Percentiles rank a stretch among this genome's conserved stretches.
These are phyloP conservation scores for Haliclona indistincta DNA, from an alignment of 37 sponge, comb jelly and placozoan species.

Conservation along the genomic window DNA sequence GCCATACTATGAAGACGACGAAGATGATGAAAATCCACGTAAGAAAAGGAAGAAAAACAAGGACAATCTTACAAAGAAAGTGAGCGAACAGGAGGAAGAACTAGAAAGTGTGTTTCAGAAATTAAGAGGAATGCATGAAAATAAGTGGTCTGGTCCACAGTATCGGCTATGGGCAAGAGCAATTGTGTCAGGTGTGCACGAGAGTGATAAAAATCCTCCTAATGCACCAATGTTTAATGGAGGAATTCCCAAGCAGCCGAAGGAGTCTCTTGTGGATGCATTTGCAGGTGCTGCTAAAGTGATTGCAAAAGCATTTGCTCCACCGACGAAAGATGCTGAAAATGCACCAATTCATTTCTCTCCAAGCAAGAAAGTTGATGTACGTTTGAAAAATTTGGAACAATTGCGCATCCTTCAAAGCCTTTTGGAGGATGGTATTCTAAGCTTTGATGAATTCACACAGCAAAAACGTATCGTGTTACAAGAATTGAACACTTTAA, in stretches of 20 bases:
- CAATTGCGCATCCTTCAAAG: constrained; percentile 35
- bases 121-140: constrained; percentile 20
- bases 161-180: no score
- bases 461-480: constrained; percentile 28
- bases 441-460: constrained; percentile 14
- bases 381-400: constrained; percentile 41
- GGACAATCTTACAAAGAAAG: not conserved
- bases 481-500: no score
- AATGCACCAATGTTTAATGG: constrained; percentile 25
- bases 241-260: constrained; percentile 6
- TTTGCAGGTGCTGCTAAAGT: constrained; percentile 1
- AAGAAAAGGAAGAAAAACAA: constrained; percentile 10
- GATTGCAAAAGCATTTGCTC: constrained; percentile 14
- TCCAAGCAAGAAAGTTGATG: constrained; percentile 25
- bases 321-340: not conserved
- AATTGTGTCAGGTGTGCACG: constrained; percentile 13
- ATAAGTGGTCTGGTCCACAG: constrained; percentile 23
- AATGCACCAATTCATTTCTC: constrained; percentile 5
- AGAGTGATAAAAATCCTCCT: constrained; percentile 16
- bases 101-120: constrained; percentile 12
- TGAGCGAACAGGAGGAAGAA: constrained; percentile 10
- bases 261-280: not conserved
- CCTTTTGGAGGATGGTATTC: constrained; percentile 40
- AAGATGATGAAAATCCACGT: no score
- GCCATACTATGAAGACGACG: no score